These are phyloP conservation scores for Octomys mimax DNA, from an alignment of 2,797 vertebrate genomes.

Conservation along the genomic window DNA sequence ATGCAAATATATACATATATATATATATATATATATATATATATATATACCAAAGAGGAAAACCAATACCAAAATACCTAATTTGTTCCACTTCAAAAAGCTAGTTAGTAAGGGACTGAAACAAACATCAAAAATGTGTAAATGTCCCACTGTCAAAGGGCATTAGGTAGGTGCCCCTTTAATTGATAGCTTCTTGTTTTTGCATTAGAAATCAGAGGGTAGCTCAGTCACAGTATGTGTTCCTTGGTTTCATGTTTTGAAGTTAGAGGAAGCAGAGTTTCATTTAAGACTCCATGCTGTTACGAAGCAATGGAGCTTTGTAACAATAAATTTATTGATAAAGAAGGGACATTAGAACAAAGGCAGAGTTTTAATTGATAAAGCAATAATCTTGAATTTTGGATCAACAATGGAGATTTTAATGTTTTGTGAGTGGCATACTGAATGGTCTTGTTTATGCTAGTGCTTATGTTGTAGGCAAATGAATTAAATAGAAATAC, in stretches of 20 bases:
- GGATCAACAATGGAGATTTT: not conserved
- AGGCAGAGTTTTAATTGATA: not conserved
- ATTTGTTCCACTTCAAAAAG: slow-evolving; percentile 22
- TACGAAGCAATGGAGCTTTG: not conserved
- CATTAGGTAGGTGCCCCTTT: not conserved
- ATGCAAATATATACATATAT: no score
- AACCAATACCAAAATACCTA: not conserved
- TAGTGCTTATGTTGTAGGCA: not conserved
- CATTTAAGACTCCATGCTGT: not conserved
- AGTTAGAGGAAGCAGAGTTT: not conserved
- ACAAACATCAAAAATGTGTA: not conserved
- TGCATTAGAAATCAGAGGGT: not conserved
- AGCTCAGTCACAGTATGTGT: not conserved
- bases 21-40: no score
- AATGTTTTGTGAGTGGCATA: not conserved
- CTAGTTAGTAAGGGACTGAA: slow-evolving; percentile 10
- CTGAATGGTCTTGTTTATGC: not conserved
- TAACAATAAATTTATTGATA: not conserved
- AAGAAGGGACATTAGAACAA: not conserved
- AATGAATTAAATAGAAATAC: no score
- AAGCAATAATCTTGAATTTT: not conserved
- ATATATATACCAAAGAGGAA: not conserved
- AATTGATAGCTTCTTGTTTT: not conserved
- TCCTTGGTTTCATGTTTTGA: not conserved
- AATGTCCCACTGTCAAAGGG: not conserved